These are phyloP conservation scores for Peromyscus polionotus DNA, from an alignment of 2,113 vertebrate genomes.

Conservation along the genomic window DNA sequence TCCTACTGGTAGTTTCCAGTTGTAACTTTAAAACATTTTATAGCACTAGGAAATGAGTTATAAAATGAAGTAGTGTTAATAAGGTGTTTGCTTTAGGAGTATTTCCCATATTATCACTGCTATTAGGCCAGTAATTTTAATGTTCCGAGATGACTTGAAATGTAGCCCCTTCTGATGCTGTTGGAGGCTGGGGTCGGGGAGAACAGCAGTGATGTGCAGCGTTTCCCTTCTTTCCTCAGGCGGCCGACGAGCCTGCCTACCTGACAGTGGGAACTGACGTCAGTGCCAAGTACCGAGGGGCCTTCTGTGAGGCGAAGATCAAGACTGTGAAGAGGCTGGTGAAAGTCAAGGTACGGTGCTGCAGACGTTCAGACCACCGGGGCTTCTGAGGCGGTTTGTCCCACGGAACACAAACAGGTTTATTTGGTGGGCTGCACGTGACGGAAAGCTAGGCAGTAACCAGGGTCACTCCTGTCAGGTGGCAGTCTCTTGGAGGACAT, in stretches of 20 bases:
- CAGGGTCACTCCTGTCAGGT: not conserved
- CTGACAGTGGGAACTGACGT: conserved; percentile 99
- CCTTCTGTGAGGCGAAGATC: conserved; percentile 99
- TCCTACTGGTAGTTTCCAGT: conserved; percentile 2
- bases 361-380: not conserved
- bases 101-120: conserved; percentile 6
- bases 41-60: not conserved
- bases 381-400: not conserved
- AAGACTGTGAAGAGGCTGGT: conserved; percentile 99
- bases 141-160: not conserved
- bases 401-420: not conserved
- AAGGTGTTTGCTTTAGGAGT: conserved; percentile 37
- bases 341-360: conserved; percentile 95
- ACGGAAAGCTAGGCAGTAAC: not conserved
- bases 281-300: conserved; percentile 99
- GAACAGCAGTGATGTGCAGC: not conserved
- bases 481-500: not conserved
- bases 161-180: not conserved
- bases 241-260: conserved; percentile 99
- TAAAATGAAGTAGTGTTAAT: conserved; percentile 31
- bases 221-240: conserved; percentile 85
- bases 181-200: not conserved
- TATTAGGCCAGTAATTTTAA: not conserved
- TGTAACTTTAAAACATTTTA: conserved; percentile 40
- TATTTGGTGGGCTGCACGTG: too few relatives aligned